Percentiles rank a stretch among this genome's conserved stretches.
Conservation (phyloP, 2,797 vertebrate species). For the Neosilurus mollespiculum region DNA sequence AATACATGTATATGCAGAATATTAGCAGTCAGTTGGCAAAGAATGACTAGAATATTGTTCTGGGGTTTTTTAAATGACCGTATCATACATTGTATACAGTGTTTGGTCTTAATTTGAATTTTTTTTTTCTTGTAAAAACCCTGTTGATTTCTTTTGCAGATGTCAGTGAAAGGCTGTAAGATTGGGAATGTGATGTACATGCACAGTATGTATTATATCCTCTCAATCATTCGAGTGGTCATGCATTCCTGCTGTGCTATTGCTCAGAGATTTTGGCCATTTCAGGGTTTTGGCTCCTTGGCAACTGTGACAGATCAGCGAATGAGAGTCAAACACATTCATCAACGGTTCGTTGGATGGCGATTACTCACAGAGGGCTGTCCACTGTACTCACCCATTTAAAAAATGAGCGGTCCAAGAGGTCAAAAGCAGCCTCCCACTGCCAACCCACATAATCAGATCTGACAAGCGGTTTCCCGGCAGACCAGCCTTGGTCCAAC, state of each 20-base stretch:
- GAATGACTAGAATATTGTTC: too few species aligned
- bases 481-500: slow-evolving; percentile 35
- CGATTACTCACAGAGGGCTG: slow-evolving; percentile 56
- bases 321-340: slow-evolving; percentile 55
- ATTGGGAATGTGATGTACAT: background rate
- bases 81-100: too few species aligned
- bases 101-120: too few species aligned
- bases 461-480: slow-evolving; percentile 53
- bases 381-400: slow-evolving; percentile 50
- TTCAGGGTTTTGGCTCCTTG: slow-evolving; percentile 16
- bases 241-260: background rate
- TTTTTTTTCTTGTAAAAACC: background rate
- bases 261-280: slow-evolving; percentile 3
- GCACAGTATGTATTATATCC: background rate
- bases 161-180: background rate
- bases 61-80: too few species aligned
- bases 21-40: too few species aligned
- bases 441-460: slow-evolving; percentile 57
- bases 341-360: slow-evolving; percentile 55
- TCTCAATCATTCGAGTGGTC: background rate
- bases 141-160: background rate
- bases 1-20: too few species aligned
- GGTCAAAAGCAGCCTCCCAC: slow-evolving; percentile 53
- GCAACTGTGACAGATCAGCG: slow-evolving; percentile 51
- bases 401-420: slow-evolving; percentile 53